Percentiles rank a stretch among this genome's conserved stretches.
These are phyloP conservation scores for Mastomys coucha DNA, from an alignment of 2,113 vertebrate genomes.

Conservation along the genomic window DNA sequence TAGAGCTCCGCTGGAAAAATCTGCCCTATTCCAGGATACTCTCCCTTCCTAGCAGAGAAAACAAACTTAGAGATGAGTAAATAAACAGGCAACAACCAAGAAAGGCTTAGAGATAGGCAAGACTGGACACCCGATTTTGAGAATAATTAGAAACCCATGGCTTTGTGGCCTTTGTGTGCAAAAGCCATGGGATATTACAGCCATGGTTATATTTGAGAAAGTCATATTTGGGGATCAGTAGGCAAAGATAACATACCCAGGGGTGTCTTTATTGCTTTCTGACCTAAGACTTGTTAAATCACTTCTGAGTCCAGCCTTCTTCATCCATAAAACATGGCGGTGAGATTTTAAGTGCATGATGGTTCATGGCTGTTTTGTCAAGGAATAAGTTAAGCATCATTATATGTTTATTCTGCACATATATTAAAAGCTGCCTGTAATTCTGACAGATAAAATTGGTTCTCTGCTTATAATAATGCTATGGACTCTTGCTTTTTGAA, in stretches of 20 bases:
- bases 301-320: not conserved
- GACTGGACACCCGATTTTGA: not conserved
- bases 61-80: not conserved
- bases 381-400: not conserved
- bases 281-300: not conserved
- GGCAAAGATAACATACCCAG: not conserved
- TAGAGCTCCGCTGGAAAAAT: not conserved
- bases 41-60: not conserved
- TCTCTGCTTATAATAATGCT: not conserved
- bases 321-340: not conserved
- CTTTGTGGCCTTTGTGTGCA: not conserved
- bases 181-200: not conserved
- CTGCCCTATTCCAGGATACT: not conserved
- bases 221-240: not conserved
- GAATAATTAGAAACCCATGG: not conserved
- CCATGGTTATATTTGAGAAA: not conserved
- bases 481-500: not conserved
- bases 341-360: not conserved
- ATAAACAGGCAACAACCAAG: not conserved
- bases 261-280: not conserved
- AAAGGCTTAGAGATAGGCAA: not conserved
- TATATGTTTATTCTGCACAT: not conserved
- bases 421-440: not conserved
- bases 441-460: not conserved
- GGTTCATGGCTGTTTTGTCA: not conserved